Evolutionary conservation across 2,113 vertebrate species (phyloP).

Genomic region (Scalopus aquaticus): DNA sequence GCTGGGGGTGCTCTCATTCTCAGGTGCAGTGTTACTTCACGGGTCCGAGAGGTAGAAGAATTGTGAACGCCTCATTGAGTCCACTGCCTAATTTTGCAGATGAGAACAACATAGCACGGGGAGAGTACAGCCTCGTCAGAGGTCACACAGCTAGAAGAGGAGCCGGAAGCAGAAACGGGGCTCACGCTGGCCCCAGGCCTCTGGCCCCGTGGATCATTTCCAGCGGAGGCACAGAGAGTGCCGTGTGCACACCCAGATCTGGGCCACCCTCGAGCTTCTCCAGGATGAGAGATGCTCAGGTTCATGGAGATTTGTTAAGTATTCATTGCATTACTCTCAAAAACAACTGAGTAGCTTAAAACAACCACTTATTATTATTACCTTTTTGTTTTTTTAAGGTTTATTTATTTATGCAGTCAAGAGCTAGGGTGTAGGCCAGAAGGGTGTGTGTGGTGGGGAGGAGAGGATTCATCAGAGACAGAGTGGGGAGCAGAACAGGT

Average conservation of each 20-base stretch:
- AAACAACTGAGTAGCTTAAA: not conserved
- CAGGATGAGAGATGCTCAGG: not conserved
- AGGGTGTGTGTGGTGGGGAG: too few relatives aligned
- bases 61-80: not conserved
- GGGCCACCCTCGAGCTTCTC: not conserved
- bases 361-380: too few relatives aligned
- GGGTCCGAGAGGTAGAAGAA: not conserved
- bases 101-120: not conserved
- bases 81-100: not conserved
- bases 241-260: not conserved
- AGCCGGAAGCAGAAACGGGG: not conserved
- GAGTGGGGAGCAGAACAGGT: too few relatives aligned
- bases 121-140: not conserved
- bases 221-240: not conserved
- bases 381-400: too few relatives aligned
- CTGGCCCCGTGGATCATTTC: not conserved
- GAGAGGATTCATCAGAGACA: too few relatives aligned
- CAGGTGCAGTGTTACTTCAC: not conserved
- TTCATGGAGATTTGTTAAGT: not conserved
- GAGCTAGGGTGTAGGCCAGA: too few relatives aligned
- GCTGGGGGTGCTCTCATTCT: not conserved
- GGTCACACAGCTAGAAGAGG: fast-evolving
- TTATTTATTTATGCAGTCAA: too few relatives aligned
- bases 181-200: not conserved
- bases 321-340: not conserved